Conservation (phyloP, 2,113 vertebrate species). For the Cisticola juncidis region DNA sequence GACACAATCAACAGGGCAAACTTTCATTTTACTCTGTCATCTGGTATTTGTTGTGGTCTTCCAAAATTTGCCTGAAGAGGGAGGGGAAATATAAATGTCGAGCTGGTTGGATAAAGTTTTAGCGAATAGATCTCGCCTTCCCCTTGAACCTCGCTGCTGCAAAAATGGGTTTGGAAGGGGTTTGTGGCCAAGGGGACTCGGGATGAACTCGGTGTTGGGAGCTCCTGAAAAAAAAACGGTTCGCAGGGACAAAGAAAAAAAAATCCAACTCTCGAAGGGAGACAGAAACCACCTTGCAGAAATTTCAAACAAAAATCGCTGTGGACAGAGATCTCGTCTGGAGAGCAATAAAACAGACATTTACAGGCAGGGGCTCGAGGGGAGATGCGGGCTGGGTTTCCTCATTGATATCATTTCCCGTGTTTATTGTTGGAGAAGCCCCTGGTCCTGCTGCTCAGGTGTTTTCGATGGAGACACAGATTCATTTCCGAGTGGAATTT, state of each 20-base stretch:
- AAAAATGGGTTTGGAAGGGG: background rate
- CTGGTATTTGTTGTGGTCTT: background rate
- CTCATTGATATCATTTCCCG: accelerated
- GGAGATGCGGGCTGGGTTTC: background rate
- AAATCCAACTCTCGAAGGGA: background rate
- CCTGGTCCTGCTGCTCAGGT: background rate
- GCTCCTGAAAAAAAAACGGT: background rate
- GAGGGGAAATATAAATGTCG: background rate
- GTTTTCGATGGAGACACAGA: background rate
- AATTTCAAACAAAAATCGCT: background rate
- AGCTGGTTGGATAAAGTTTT: background rate
- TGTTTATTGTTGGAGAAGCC: background rate
- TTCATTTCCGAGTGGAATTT: background rate
- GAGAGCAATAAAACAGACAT: background rate
- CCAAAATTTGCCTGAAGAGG: background rate
- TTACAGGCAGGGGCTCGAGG: background rate
- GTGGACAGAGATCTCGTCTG: background rate
- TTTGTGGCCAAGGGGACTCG: background rate
- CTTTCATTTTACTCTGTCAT: background rate
- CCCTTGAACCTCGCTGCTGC: background rate
- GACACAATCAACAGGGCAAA: background rate
- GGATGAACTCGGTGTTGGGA: background rate
- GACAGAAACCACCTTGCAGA: constrained; percentile 44
- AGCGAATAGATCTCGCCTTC: background rate
- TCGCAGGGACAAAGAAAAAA: background rate